Conservation (phyloP, 2,888 invertebrate genomes). For the Hydrotaea cyrtoneurina region DNA sequence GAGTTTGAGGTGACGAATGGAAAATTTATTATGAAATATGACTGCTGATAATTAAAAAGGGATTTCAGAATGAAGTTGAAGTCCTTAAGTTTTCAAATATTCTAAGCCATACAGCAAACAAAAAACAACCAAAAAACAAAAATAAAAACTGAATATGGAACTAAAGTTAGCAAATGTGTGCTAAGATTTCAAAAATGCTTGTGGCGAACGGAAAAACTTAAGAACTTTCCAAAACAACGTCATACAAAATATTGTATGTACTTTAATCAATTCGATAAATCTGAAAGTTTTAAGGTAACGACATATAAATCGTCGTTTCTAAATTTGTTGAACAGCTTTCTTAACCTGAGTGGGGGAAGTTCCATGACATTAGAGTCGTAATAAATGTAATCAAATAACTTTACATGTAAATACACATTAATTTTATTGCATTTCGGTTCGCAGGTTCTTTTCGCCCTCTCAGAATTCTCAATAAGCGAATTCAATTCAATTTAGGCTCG, state of each 20-base stretch:
- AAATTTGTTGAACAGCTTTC: neutral
- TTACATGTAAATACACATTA: slow-evolving; percentile 21
- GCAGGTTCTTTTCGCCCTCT: neutral
- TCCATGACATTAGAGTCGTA: neutral
- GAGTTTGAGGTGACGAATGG: slow-evolving; percentile 38
- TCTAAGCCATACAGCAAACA: too few relatives aligned
- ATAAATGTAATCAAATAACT: slow-evolving; percentile 25
- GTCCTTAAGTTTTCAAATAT: neutral
- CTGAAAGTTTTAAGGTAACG: neutral
- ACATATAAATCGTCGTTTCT: neutral
- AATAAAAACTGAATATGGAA: neutral
- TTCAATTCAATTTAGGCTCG: slow-evolving; percentile 12
- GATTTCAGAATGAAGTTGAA: neutral
- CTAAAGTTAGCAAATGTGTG: neutral
- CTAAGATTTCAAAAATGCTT: neutral
- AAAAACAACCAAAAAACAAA: neutral
- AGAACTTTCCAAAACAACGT: neutral
- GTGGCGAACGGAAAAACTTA: neutral
- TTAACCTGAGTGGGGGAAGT: neutral
- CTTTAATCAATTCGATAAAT: too few relatives aligned
- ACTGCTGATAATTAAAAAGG: slow-evolving; percentile 19
- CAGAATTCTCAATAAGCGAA: neutral
- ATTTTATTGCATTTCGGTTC: neutral
- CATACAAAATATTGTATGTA: neutral
- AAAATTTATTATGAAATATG: slow-evolving; percentile 14